These are phyloP conservation scores for Alloplasta piceator DNA, from an alignment of 2,888 invertebrate species.

Conservation along the genomic window DNA sequence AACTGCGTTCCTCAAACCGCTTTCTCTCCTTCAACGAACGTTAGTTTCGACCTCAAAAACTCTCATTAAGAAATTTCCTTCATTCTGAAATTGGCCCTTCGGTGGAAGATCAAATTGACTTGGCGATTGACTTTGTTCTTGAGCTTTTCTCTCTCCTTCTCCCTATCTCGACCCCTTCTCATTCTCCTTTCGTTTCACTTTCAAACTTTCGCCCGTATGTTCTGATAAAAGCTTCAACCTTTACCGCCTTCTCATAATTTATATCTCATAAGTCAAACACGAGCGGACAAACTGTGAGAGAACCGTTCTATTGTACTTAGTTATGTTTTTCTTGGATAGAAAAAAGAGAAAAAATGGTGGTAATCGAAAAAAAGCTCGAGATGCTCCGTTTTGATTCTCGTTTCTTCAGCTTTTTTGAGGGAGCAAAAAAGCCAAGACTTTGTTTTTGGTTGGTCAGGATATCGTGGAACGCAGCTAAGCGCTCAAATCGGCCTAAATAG, in stretches of 20 bases:
- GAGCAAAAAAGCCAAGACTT: no score
- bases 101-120: constrained; percentile 63
- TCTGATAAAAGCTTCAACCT: constrained; percentile 28
- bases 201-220: constrained; percentile 33
- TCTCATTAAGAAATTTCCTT: constrained; percentile 64
- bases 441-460: no score
- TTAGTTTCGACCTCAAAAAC: constrained; percentile 56
- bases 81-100: constrained; percentile 58
- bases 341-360: neutral
- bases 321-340: neutral
- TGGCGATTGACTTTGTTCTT: constrained; percentile 63
- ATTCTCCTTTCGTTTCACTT: constrained; percentile 36
- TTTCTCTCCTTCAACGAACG: constrained; percentile 21
- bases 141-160: constrained; percentile 25
- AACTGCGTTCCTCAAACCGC: constrained; percentile 37
- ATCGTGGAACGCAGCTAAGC: neutral
- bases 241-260: neutral
- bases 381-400: no score
- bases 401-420: no score
- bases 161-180: constrained; percentile 2
- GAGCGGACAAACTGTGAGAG: constrained; percentile 4
- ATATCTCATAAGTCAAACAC: constrained; percentile 18
- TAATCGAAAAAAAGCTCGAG: neutral
- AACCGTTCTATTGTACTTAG: constrained; percentile 3
- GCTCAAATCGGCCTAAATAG: constrained; percentile 47